Evolutionary conservation across 1,140 invertebrate species (phyloP).

Genomic region (Laupala kohalensis): DNA sequence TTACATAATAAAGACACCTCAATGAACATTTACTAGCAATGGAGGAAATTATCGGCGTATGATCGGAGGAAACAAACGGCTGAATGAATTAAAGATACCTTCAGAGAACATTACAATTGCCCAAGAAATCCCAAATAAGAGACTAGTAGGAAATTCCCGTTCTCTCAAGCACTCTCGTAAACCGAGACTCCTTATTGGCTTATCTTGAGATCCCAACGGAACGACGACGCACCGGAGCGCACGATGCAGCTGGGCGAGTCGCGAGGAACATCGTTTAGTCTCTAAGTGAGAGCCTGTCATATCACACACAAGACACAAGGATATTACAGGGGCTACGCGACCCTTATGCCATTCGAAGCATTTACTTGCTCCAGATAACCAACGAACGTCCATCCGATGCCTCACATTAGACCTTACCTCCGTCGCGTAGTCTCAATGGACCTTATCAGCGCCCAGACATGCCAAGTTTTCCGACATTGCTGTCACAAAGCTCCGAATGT

Average conservation of each 20-base stretch:
- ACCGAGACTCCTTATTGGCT: too few relatives aligned
- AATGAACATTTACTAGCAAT: too few relatives aligned
- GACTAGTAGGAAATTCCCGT: too few relatives aligned
- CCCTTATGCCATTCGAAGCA: background rate
- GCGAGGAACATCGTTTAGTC: background rate
- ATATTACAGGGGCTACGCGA: background rate
- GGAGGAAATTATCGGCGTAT: too few relatives aligned
- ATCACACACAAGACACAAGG: background rate
- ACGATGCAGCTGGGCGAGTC: background rate
- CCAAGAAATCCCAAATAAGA: too few relatives aligned
- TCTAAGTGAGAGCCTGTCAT: background rate
- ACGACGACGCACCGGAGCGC: too few relatives aligned
- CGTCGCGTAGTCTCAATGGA: background rate
- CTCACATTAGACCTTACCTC: background rate
- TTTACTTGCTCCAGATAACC: background rate
- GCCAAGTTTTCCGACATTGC: background rate
- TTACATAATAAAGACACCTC: too few relatives aligned
- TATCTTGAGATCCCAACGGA: too few relatives aligned
- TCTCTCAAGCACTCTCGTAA: too few relatives aligned
- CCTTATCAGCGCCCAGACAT: background rate
- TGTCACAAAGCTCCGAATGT: background rate
- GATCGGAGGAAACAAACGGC: too few relatives aligned
- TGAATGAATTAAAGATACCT: too few relatives aligned
- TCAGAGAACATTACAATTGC: too few relatives aligned
- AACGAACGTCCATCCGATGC: background rate